Evolutionary conservation across 2,797 vertebrate genomes (phyloP).

Genomic region (Gymnoscopelus braueri): DNA sequence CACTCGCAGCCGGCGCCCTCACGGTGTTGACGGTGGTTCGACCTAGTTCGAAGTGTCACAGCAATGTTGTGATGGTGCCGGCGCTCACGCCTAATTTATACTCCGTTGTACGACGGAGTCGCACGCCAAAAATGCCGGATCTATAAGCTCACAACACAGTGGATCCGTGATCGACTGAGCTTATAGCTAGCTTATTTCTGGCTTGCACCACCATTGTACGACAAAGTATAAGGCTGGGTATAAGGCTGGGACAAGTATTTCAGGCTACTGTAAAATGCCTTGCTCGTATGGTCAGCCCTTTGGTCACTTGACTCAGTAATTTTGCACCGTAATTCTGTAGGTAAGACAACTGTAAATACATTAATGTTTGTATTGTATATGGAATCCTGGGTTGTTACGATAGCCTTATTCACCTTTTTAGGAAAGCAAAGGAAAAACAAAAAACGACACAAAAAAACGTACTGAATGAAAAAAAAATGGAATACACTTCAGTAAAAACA

Average conservation of each 20-base stretch:
- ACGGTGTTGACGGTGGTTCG: slow-evolving; percentile 38
- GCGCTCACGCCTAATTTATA: slow-evolving; percentile 7
- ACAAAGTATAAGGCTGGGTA: too few species aligned
- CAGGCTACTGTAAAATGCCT: slow-evolving; percentile 98
- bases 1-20: slow-evolving; percentile 49
- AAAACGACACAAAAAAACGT: slow-evolving; percentile 69
- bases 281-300: slow-evolving; percentile 93
- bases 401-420: slow-evolving; percentile 99
- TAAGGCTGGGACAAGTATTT: slow-evolving; percentile 71
- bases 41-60: slow-evolving; percentile 32
- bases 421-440: slow-evolving; percentile 82
- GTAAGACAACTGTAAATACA: slow-evolving; percentile 97
- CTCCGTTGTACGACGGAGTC: too few species aligned
- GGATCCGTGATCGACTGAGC: too few species aligned
- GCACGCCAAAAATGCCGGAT: too few species aligned
- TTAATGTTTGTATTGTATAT: slow-evolving; percentile 96
- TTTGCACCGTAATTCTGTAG: slow-evolving; percentile 95
- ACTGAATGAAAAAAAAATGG: slow-evolving; percentile 40
- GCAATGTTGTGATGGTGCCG: slow-evolving; percentile 62
- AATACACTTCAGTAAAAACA: slow-evolving; percentile 78
- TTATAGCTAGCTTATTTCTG: too few species aligned
- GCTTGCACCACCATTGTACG: too few species aligned
- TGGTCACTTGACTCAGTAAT: slow-evolving; percentile 91
- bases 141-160: too few species aligned
- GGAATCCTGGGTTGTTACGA: slow-evolving; percentile 95